Evolutionary conservation across 2,888 invertebrate genomes (phyloP), one percentile per base, ranked within the genome.

Genomic region (Sacculina carcini): DNA sequence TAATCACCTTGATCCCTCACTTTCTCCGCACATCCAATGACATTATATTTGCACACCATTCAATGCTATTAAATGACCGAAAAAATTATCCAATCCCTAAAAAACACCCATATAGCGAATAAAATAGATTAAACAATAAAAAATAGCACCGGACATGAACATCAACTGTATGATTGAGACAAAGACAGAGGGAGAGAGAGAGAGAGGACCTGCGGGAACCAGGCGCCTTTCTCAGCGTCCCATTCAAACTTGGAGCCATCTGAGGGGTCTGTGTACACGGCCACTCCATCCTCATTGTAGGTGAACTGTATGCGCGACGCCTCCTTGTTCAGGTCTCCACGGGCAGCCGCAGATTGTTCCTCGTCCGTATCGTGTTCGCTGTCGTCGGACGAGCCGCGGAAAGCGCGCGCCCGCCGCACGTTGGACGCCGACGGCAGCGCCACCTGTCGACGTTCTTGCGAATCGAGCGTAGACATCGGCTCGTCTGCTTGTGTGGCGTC

Each of bases 241-340:
- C 89, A 96, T 62, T 92, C 81, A 65, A 76, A 89, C 55, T 79
- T 78, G 0, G 79, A 78, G 1, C 90, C 92, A 71, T 96, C 94
- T 50, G 71, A 66, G 24, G 71, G 69, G 62, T 86, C 86, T 6
- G 78, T 80, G 60, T 83, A 85, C 10, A 77, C 76, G 60, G 58
- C 81, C 78, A 49, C 78, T 75, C 60, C 80, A 78, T 64, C 79
- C n/a, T n/a, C n/a, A n/a, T n/a, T n/a, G n/a, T n/a, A n/a, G n/a
- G n/a, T n/a, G n/a, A n/a, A n/a, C n/a, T n/a, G n/a, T n/a, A n/a
- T n/a, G n/a, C n/a, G n/a, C 73, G 67, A 82, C 79, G 63, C 77
- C 76, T 50, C 54, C 50, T 58, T 56, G 1, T 52, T 53, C 29
- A 57, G 59, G 21, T 58, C 59, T 19, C 58, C 56, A 9, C 51